Evolutionary conservation across 2,113 vertebrate genomes (phyloP).

Genomic region (Cranoglanis bouderius): DNA sequence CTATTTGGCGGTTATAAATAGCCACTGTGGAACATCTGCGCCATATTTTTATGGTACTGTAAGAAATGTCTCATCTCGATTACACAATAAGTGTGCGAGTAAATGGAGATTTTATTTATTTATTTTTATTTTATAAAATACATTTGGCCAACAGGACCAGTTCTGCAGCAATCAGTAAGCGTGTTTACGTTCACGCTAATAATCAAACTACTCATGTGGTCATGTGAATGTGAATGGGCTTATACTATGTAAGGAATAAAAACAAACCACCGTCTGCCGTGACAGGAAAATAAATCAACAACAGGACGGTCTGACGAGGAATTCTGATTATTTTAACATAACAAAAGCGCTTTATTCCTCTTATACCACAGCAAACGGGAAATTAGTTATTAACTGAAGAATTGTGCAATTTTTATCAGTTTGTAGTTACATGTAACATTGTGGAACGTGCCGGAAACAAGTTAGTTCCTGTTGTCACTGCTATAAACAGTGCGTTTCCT

Average conservation of each 20-base stretch:
- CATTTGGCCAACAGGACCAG: too few species aligned
- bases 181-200: too few species aligned
- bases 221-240: neutral
- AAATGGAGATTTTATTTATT: neutral
- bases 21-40: neutral
- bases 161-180: too few species aligned
- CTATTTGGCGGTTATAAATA: neutral
- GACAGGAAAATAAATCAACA: neutral
- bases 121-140: neutral
- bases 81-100: neutral
- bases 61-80: neutral
- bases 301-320: neutral
- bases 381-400: neutral
- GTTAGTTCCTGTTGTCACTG: neutral
- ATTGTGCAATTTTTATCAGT: neutral
- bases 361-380: neutral
- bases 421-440: neutral
- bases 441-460: neutral
- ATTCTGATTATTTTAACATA: too few species aligned
- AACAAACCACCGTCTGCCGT: neutral
- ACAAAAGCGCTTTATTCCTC: neutral
- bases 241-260: neutral
- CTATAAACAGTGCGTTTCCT: neutral
- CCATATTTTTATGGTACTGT: slow-evolving; percentile 5
- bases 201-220: neutral